These are phyloP conservation scores for Ovibos moschatus DNA, from an alignment of 2,113 vertebrate species.

Conservation along the genomic window DNA sequence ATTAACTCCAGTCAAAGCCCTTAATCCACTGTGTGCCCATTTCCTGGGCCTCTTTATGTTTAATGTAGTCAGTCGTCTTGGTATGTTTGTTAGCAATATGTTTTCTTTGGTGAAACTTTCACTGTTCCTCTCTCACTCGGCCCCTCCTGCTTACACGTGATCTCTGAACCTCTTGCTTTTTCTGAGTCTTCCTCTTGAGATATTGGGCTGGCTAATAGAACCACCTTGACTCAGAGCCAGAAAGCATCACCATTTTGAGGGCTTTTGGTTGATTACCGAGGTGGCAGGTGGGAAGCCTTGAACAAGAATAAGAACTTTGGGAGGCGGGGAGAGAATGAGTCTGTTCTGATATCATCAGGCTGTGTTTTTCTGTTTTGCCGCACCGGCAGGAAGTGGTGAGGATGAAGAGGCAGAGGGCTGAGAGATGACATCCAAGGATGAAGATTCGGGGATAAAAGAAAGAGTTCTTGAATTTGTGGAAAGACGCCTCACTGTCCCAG, in stretches of 20 bases:
- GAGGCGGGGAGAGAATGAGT: background rate
- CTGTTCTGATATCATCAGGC: background rate
- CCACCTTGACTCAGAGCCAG: background rate
- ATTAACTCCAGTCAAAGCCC: background rate
- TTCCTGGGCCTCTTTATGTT: background rate
- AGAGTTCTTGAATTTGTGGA: background rate
- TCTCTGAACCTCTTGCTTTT: background rate
- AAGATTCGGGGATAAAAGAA: background rate
- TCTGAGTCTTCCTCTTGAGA: background rate
- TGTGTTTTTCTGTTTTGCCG: background rate
- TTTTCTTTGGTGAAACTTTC: background rate
- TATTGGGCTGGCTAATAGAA: background rate
- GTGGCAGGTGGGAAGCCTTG: background rate
- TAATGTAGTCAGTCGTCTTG: background rate
- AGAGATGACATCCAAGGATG: background rate
- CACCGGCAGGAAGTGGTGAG: background rate
- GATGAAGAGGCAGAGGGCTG: background rate
- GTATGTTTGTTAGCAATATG: background rate
- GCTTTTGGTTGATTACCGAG: background rate
- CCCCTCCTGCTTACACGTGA: background rate
- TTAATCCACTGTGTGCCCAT: background rate
- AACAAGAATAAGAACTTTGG: background rate
- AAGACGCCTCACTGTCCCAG: background rate
- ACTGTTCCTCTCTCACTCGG: background rate
- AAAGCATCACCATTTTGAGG: background rate